Percentiles rank a stretch among this genome's conserved stretches.
Evolutionary conservation across 2,113 vertebrate genomes (phyloP).

Genomic region (Oceanites oceanicus): DNA sequence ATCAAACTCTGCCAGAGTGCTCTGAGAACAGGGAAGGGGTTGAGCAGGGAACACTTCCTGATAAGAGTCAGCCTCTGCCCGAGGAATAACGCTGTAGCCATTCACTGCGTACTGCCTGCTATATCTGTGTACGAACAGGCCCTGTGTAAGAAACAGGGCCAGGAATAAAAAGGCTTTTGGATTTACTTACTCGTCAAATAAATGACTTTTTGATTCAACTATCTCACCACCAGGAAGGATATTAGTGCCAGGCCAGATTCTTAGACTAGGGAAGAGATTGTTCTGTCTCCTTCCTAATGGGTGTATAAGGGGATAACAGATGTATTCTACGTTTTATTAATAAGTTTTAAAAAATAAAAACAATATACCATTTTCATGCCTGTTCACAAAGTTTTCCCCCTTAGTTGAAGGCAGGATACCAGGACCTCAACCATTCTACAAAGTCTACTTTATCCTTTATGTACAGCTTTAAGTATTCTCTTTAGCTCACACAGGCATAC

Average conservation of each 20-base stretch:
- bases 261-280: neutral
- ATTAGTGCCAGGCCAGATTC: neutral
- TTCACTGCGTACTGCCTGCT: neutral
- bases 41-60: neutral
- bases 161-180: neutral
- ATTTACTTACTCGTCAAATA: neutral
- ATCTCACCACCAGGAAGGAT: neutral
- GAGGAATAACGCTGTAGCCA: neutral
- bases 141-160: neutral
- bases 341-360: neutral
- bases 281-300: neutral
- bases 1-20: neutral
- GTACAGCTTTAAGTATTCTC: neutral
- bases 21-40: neutral
- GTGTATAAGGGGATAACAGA: neutral
- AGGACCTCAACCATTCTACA: neutral
- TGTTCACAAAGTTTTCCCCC: neutral
- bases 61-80: neutral
- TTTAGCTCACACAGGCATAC: neutral
- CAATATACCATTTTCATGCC: neutral
- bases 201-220: neutral
- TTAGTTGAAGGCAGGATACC: neutral
- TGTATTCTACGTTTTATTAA: neutral
- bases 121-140: neutral
- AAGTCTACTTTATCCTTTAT: neutral